phyloP scores from a whole-genome alignment of 1,140 invertebrate species.

The Linepithema humile region DNA sequence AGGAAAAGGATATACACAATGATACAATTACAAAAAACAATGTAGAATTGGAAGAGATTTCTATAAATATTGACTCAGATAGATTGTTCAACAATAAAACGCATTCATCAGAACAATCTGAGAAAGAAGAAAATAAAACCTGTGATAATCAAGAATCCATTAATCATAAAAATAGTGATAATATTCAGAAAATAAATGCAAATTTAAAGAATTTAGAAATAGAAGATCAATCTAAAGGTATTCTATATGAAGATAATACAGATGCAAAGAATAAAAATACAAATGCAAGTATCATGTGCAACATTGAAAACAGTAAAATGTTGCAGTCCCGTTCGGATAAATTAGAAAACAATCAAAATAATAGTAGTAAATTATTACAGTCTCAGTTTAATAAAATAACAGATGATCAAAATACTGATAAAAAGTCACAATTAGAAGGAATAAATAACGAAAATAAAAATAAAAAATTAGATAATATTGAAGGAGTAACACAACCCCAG shows the following conservation, averaged over 20 bases:
- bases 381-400: neutral
- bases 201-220: slow-evolving; percentile 27
- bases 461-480: too few relatives aligned
- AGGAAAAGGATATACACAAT: neutral
- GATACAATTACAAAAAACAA: neutral
- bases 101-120: neutral
- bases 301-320: neutral
- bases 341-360: neutral
- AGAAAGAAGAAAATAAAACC: neutral
- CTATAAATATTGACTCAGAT: neutral
- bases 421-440: too few relatives aligned
- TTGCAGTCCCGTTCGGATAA: neutral
- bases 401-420: too few relatives aligned
- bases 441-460: neutral
- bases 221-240: neutral
- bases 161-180: neutral
- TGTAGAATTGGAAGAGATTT: neutral
- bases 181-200: slow-evolving; percentile 39
- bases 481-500: neutral
- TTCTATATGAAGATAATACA: neutral
- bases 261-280: neutral
- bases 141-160: neutral
- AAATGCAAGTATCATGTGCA: neutral
- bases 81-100: neutral
- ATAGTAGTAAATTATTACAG: neutral